Conservation (phyloP, 2,888 invertebrate species). For the Buathra laborator region DNA sequence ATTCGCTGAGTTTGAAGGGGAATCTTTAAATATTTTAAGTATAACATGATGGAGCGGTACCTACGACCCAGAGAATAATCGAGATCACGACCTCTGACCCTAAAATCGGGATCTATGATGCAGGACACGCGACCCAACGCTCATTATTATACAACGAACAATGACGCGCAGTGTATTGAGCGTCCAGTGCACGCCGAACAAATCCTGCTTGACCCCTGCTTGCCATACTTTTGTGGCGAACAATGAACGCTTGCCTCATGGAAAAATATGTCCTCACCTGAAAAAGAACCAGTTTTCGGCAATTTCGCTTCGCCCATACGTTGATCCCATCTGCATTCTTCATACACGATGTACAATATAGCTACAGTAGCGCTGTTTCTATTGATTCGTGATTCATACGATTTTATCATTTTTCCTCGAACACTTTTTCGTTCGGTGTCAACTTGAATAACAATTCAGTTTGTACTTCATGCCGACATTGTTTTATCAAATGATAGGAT, state of each 20-base stretch:
- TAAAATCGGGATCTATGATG: conserved; percentile 62
- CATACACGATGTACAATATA: neutral
- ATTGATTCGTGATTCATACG: neutral
- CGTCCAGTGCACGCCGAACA: conserved; percentile 75
- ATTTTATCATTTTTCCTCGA: neutral
- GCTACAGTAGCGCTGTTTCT: neutral
- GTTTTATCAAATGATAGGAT: too few relatives aligned
- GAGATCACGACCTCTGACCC: conserved; percentile 77
- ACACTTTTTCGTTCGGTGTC: neutral
- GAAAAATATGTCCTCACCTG: conserved; percentile 64
- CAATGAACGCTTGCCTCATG: conserved; percentile 70
- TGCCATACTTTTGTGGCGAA: conserved; percentile 70
- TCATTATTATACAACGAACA: conserved; percentile 79
- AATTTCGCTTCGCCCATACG: conserved; percentile 43
- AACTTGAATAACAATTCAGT: neutral
- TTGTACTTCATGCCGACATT: too few relatives aligned
- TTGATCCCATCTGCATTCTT: neutral
- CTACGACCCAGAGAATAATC: conserved; percentile 70
- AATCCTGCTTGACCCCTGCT: conserved; percentile 76
- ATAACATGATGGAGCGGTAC: conserved; percentile 77
- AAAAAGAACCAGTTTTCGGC: conserved; percentile 61
- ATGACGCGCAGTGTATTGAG: conserved; percentile 70
- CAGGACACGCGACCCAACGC: conserved; percentile 76
- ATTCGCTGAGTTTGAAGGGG: conserved; percentile 1
- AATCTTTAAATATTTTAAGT: conserved; percentile 67